A percentile compares a stretch with the other conserved stretches of the same genome.
Conservation (phyloP, 2,797 vertebrate species). For the Gallinago nigripennis region DNA sequence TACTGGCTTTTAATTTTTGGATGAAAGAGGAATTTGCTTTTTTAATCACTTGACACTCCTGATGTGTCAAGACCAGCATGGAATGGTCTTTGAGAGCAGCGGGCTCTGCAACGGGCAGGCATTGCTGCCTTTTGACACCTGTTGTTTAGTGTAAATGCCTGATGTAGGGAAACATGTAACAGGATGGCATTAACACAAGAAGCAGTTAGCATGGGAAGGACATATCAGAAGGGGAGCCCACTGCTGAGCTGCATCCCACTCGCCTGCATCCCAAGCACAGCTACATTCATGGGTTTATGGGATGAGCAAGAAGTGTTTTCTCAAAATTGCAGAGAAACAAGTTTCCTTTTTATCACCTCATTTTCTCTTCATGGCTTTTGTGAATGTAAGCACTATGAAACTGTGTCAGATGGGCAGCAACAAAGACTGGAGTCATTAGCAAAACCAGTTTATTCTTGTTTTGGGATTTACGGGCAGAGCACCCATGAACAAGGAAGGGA, state of each 20-base stretch:
- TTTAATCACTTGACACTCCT: background rate
- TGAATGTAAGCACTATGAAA: background rate
- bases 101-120: background rate
- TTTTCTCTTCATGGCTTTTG: background rate
- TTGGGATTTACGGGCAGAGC: background rate
- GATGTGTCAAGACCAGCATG: background rate
- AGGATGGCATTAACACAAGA: background rate
- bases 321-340: background rate
- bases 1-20: background rate
- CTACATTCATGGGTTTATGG: background rate
- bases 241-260: background rate
- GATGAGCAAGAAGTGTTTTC: background rate
- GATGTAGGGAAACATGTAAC: rapidly evolving
- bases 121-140: background rate
- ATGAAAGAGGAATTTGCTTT: background rate
- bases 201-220: background rate
- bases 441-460: background rate
- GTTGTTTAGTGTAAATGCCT: background rate
- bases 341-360: background rate
- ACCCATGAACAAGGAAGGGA: background rate
- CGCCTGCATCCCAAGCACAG: background rate
- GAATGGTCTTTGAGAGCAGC: background rate
- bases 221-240: background rate
- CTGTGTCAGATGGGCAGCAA: background rate
- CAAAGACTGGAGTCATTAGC: background rate